phyloP scores from a whole-genome alignment of 2,797 vertebrate species.

The Acropternis orthonyx region DNA sequence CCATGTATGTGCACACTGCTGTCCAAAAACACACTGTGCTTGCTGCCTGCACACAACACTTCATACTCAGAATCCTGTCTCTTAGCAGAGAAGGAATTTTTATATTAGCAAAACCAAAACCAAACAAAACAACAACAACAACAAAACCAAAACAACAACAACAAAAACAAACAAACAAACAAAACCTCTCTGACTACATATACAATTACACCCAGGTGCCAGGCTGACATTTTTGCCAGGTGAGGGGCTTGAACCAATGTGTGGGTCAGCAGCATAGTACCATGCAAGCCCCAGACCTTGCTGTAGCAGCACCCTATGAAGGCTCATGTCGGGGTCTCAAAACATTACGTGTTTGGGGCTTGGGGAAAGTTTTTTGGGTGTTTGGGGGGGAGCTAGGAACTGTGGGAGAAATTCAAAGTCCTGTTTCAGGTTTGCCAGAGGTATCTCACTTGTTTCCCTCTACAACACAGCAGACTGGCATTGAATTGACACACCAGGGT shows the following conservation, averaged over 20 bases:
- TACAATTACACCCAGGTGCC: background rate
- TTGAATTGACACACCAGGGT: background rate
- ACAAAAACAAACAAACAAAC: background rate
- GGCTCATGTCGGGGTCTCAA: background rate
- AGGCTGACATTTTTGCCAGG: background rate
- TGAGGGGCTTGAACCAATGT: background rate
- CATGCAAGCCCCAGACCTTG: background rate
- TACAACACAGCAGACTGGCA: background rate
- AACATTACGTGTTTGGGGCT: background rate
- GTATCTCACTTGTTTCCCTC: background rate
- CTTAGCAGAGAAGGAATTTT: background rate
- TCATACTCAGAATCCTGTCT: background rate
- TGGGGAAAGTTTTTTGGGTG: background rate
- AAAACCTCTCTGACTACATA: background rate
- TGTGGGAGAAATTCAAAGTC: background rate
- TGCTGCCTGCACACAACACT: background rate
- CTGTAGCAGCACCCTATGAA: background rate
- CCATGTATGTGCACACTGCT: background rate
- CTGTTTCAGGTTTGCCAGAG: background rate
- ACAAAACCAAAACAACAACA: background rate
- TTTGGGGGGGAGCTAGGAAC: background rate
- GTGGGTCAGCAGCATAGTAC: background rate
- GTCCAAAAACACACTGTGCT: conserved; percentile 23
- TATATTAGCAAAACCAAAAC: background rate
- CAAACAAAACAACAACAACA: too few species aligned